A percentile compares a stretch with the other conserved stretches of the same genome.
Evolutionary conservation across 2,113 vertebrate genomes (phyloP).

Genomic region (Stomatorhinus ivindoensis): DNA sequence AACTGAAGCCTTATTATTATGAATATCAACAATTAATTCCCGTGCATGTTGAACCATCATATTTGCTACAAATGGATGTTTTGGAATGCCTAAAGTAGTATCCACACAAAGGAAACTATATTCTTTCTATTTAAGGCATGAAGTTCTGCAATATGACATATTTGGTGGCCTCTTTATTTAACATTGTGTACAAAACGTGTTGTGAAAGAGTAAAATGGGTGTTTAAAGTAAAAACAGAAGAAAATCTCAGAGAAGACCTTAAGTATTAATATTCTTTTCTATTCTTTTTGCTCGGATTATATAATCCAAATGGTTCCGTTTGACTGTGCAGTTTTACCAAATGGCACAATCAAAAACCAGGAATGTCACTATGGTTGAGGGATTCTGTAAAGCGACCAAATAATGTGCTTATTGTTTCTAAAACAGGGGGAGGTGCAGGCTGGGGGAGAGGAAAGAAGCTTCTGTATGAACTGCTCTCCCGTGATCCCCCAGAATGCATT

Average conservation of each 20-base stretch:
- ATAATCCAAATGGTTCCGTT: background rate
- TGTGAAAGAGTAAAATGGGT: background rate
- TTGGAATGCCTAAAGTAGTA: background rate
- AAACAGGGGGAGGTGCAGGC: background rate
- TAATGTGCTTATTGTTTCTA: background rate
- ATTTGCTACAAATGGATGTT: background rate
- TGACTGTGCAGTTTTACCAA: background rate
- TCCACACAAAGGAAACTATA: background rate
- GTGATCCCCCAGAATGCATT: background rate
- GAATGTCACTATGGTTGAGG: background rate
- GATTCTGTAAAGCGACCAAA: background rate
- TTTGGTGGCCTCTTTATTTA: background rate
- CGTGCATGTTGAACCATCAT: background rate
- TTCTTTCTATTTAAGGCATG: background rate
- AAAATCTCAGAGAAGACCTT: background rate
- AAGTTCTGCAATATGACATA: background rate
- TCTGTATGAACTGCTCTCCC: background rate
- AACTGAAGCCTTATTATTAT: background rate
- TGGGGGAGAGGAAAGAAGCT: background rate
- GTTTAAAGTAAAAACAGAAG: background rate
- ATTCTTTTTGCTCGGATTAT: background rate
- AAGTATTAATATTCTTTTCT: background rate
- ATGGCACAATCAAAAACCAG: background rate
- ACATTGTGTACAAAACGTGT: background rate
- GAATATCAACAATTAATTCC: background rate